Base-by-base conservation (phyloP, 2,888 invertebrate species). In the Machimus rusticus region DNA sequence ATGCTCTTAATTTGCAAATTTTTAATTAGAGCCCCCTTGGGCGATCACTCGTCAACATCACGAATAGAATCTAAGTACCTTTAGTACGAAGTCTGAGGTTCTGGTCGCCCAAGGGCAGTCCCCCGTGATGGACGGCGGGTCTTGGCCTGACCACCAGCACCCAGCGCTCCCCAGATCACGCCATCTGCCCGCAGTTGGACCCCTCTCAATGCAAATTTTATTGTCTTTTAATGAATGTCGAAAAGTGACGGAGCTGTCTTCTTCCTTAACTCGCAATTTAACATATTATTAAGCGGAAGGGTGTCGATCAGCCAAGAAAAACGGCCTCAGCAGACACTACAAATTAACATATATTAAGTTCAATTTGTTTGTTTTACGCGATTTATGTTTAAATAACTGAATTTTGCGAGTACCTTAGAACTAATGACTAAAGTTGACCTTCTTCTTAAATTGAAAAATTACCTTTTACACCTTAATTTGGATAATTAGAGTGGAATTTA, bases 201-300 rank as follows among this genome's bases (percentile, higher is more conserved):
- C 85, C n/a, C 46, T 16, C 76, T 28, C 43, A 51, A 86, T 86
- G 86, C 86, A 76, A 86, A 86, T 86, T 86, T 86, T 76, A 86
- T 86, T 28, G 86, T 74, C 51, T 74, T 76, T 76, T 86, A 86
- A 86, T 86, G 74, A 86, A 85, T 39, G 74, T 74, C 19, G 66
- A 37, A 82, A 57, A 82, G 82, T 82, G 82, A 82, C 66, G 55
- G 37, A 31, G n/a, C 46, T 79, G 51, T 79, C 79, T 51, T 31
- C 31, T 46, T 23, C 51, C 79, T 2, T 82, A 37, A 37, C 37
- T 39, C 23, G 37, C 37, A 82, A 82, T 82, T 46, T 82, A 39
- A 34, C 51, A 82, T 8, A 37, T 37, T 66, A 82, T 82, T 57
- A 66, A 82, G 12, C 43, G 37, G 28, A 34, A 82, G 57, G 43